These are phyloP conservation scores for Synergus japonicus DNA, from an alignment of 2,888 invertebrate genomes.

Conservation along the genomic window DNA sequence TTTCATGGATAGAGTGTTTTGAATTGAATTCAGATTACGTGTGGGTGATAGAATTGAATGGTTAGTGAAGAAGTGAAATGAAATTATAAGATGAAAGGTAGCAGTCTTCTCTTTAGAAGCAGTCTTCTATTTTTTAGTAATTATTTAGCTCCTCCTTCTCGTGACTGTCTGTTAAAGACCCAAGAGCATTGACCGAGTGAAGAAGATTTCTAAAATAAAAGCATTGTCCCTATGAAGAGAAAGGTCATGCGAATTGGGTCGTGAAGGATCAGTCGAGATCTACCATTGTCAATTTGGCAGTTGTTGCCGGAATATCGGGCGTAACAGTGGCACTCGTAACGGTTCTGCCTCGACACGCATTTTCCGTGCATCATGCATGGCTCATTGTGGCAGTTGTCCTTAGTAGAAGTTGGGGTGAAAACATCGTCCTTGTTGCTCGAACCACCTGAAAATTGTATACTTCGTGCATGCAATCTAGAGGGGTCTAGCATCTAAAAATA, in stretches of 20 bases:
- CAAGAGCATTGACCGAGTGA: constrained; percentile 25
- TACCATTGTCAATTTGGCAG: constrained; percentile 87
- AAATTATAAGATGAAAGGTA: neutral
- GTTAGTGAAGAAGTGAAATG: neutral
- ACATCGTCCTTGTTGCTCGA: constrained; percentile 65
- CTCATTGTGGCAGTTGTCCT: constrained; percentile 87
- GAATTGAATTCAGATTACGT: too few relatives aligned
- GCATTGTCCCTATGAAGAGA: constrained; percentile 38
- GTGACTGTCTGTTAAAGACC: neutral
- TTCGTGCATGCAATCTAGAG: constrained; percentile 64
- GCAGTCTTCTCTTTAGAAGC: neutral
- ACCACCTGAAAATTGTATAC: constrained; percentile 71
- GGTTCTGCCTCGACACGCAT: constrained; percentile 87
- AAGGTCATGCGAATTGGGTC: constrained; percentile 42
- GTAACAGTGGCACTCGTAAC: constrained; percentile 91
- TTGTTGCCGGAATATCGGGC: constrained; percentile 92
- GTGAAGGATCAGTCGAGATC: constrained; percentile 62
- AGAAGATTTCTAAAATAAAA: constrained; percentile 27
- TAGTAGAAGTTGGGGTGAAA: constrained; percentile 68
- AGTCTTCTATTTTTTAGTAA: constrained; percentile 14
- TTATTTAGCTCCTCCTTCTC: neutral
- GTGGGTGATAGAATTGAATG: too few relatives aligned
- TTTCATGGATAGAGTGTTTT: too few relatives aligned
- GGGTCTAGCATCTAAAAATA: constrained; percentile 21
- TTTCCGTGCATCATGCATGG: constrained; percentile 91